Percentiles rank a stretch among this genome's conserved stretches.
Evolutionary conservation across 2,888 invertebrate genomes (phyloP).

Genomic region (Prenolepis imparis): DNA sequence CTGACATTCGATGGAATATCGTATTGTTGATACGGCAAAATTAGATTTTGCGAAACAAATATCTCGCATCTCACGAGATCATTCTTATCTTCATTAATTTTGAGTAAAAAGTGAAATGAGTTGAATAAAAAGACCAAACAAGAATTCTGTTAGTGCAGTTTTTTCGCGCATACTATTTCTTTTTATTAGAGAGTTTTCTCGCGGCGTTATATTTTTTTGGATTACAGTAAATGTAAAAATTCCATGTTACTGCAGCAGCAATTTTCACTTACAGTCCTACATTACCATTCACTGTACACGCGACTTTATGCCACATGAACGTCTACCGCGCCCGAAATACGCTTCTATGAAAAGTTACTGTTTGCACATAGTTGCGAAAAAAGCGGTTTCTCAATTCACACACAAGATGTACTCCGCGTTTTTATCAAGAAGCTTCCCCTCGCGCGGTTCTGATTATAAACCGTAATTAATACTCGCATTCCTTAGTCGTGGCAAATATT

Average conservation of each 20-base stretch:
- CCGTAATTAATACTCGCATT: slow-evolving; percentile 24
- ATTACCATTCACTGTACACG: slow-evolving; percentile 1
- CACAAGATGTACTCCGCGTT: neutral
- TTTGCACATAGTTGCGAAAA: neutral
- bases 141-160: neutral
- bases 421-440: neutral
- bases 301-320: neutral
- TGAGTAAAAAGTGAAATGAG: slow-evolving; percentile 57
- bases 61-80: slow-evolving; percentile 43
- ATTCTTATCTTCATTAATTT: slow-evolving; percentile 37
- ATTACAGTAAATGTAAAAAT: slow-evolving; percentile 14
- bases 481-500: slow-evolving; percentile 26
- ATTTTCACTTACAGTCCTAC: slow-evolving; percentile 36
- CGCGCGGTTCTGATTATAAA: slow-evolving; percentile 22
- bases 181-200: slow-evolving; percentile 15
- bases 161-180: neutral
- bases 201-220: neutral
- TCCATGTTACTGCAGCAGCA: neutral
- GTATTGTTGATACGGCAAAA: slow-evolving; percentile 68
- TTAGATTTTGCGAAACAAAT: slow-evolving; percentile 51
- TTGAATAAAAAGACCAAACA: no score
- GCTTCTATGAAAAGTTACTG: slow-evolving; percentile 22
- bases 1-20: slow-evolving; percentile 66
- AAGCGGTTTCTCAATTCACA: neutral
- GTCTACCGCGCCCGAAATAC: neutral